A percentile compares a stretch with the other conserved stretches of the same genome.
These are phyloP conservation scores for Triops longicaudatus DNA, from an alignment of 1,140 invertebrate genomes.

Conservation along the genomic window DNA sequence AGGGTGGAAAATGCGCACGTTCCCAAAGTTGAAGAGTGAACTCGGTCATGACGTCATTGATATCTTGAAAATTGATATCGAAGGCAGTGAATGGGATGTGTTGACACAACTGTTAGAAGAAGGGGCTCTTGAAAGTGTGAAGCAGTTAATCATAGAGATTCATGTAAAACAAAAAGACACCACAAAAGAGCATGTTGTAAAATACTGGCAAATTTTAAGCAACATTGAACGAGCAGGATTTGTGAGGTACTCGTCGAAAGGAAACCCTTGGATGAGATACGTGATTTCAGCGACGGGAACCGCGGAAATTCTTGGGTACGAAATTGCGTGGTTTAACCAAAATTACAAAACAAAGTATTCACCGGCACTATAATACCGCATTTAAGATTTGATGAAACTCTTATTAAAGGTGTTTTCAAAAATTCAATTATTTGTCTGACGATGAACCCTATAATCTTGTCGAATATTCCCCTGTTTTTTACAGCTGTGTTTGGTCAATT, in stretches of 20 bases:
- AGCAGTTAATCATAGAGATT: slow-evolving; percentile 22
- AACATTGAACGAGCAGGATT: not conserved
- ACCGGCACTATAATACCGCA: too few relatives aligned
- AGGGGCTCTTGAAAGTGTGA: slow-evolving; percentile 21
- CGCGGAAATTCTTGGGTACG: slow-evolving; percentile 2
- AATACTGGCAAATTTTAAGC: not conserved
- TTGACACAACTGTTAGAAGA: not conserved
- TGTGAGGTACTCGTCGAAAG: too few relatives aligned
- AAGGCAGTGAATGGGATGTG: not conserved
- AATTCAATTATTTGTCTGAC: too few relatives aligned
- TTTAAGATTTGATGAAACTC: too few relatives aligned
- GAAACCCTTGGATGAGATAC: too few relatives aligned
- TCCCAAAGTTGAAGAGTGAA: not conserved
- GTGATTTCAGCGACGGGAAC: not conserved
- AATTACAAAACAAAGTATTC: slow-evolving; percentile 12
- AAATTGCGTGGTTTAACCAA: slow-evolving; percentile 27
- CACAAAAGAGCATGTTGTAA: not conserved
- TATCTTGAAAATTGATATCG: too few relatives aligned
- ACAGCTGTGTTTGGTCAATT: too few relatives aligned
- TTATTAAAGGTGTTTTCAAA: too few relatives aligned
- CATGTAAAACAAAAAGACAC: not conserved
- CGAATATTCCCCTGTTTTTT: too few relatives aligned
- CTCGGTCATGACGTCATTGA: slow-evolving; percentile 9
- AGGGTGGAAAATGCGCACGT: slow-evolving; percentile 18
- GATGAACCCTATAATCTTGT: too few relatives aligned